These are phyloP conservation scores for Amblyjoppa proteus DNA, from an alignment of 2,888 invertebrate genomes.

Conservation along the genomic window DNA sequence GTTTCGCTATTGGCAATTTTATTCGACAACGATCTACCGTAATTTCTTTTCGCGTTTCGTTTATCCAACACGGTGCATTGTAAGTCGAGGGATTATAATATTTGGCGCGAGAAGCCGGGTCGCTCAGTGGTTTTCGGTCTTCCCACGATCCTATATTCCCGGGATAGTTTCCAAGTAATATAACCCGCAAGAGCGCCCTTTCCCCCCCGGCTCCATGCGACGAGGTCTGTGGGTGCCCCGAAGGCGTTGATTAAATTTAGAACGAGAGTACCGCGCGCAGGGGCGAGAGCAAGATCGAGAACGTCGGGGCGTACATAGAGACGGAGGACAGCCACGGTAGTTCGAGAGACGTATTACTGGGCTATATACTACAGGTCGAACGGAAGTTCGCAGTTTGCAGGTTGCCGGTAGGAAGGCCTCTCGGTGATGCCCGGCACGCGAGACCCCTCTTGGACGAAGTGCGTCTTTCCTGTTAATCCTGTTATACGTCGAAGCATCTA, in stretches of 20 bases:
- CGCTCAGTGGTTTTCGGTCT: constrained; percentile 19
- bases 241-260: constrained; percentile 79
- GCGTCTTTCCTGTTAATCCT: constrained; percentile 60
- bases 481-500: constrained; percentile 40
- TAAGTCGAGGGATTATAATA: constrained; percentile 53
- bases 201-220: too few relatives aligned
- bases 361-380: constrained; percentile 44
- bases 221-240: background rate
- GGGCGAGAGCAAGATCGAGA: constrained; percentile 61
- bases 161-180: constrained; percentile 79
- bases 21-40: background rate
- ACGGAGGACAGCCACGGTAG: constrained; percentile 30
- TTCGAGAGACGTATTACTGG: constrained; percentile 61
- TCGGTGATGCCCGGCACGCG: constrained; percentile 38
- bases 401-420: constrained; percentile 50
- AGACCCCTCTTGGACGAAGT: constrained; percentile 49
- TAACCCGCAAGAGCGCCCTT: constrained; percentile 69
- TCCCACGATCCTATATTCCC: constrained; percentile 69
- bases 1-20: background rate
- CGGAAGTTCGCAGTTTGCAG: constrained; percentile 72
- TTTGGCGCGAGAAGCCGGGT: constrained; percentile 59
- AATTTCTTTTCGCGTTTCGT: constrained; percentile 10
- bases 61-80: constrained; percentile 1
- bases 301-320: background rate
- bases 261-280: constrained; percentile 67